Evolutionary conservation across 2,797 vertebrate genomes (phyloP), one percentile per base, ranked within the genome.

Genomic region (Tauraco hartlaubi): DNA sequence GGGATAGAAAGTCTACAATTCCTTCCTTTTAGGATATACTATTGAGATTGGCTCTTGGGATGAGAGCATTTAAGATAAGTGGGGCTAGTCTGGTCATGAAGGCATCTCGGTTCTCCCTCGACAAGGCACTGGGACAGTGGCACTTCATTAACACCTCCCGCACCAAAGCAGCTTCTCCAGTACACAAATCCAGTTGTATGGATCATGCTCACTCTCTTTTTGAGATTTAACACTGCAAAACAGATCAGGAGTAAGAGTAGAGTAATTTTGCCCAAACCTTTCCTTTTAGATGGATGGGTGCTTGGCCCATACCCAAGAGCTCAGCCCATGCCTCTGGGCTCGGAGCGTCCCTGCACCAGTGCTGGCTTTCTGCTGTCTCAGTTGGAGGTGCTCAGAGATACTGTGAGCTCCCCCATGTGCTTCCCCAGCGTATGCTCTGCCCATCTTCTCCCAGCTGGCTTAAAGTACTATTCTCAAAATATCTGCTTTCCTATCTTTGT

Each of bases 311-410:
- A 58, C 4, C 14, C 16, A 12, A 26, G n/a, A 15, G 22, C n/a
- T 56, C 16, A 67, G 46, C 6, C 12, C 1, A 0, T 19, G 44
- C 9, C 54, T 49, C 49, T 1, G 4, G 44, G 31, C 23, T 78
- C 13, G 41, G 33, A 33, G 37, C 22, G 55, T 37, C 12, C 55
- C 2, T 2, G 19, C 22, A 35, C 19, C 19, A 67, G 41, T 8
- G 2, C 54, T 44, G 22, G 6, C 8, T 22, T 67, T 43, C 18
- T 31, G 14, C 22, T 71, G 12, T 71, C 52, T 48, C 0, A 0
- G 8, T 16, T 43, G 29, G 46, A 39, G 18, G 5, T 66, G 51
- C 11, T 75, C 52, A 56, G n/a, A 55, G 26, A 12, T 19, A 43
- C 21, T 13, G 28, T 1, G 4, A 25, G 49, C 5, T 75, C 15